Evolutionary conservation across 2,797 vertebrate genomes (phyloP), one percentile per base, ranked within the genome.

Genomic region (Eulemur rubriventer): DNA sequence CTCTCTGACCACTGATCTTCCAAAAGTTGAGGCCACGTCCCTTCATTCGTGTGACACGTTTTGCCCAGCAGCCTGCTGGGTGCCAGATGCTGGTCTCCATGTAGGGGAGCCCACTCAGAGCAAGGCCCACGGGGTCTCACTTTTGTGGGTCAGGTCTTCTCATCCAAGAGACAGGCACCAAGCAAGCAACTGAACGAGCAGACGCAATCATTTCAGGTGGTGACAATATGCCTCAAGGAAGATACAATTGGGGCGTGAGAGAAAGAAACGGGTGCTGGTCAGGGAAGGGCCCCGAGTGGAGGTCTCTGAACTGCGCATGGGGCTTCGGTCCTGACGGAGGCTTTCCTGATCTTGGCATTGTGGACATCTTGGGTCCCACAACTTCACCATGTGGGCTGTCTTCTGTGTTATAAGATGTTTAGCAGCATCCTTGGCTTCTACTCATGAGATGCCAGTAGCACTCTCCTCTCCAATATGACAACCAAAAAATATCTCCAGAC

Each of bases 281-380:
- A 67, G 41, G 73, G 69, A 55, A 18, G 52, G 48, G 7, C 22
- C 20, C 50, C 10, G 22, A 1, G 4, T 0, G 4, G 24, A 28
- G 41, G 6, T 3, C 1, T 72, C 2, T 28, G 38, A 88, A 52
- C 46, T 28, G 91, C 28, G 83, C 16, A 1, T 1, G 18, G 7
- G 16, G 43, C 6, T 7, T 26, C 1, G 0, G 17, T 30, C 9
- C 0, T 0, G 8, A 14, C 1, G 0, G 1, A 1, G 78, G 78
- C 12, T 30, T 48, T 86, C n/a, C 83, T 17, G 0, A 13, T 20
- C 41, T 61, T 0, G 0, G 57, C 48, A 7, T 10, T 0, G 0
- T 1, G 55, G 61, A 9, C 33, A 4, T 5, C 10, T 28, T 6
- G 59, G 52, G 76, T 13, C 46, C 2, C 0, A 3, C 33, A 2